Base-by-base conservation (phyloP, 2,888 invertebrate genomes). In the Miltochrista miniata region DNA sequence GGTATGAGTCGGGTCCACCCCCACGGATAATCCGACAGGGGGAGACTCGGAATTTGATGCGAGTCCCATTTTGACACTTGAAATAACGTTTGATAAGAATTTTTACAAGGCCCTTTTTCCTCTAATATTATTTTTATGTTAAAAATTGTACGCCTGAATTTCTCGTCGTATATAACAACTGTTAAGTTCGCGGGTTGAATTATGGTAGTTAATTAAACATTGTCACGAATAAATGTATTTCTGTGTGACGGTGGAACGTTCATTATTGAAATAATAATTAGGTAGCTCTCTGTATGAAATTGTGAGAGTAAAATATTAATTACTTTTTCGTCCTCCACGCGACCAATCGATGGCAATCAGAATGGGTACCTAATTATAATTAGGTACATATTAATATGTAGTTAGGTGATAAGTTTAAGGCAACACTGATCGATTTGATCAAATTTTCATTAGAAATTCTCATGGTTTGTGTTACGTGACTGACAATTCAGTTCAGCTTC, bases 41-140 rank as follows among this genome's bases (percentile, higher is more conserved):
- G 68, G 65, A 43, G 60, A 56, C 54, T 54, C 51, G 52, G 55
- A 65, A 36, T 44, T 48, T 53, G 52, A 53, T 53, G 66, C 63
- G 54, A 63, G 64, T 54, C 53, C 59, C 64, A 59, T 68, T 70
- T 69, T 66, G 68, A 68, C 74, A 73, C 67, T 63, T 70, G 72
- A 64, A 74, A 75, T 73, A 74, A 74, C 66, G 70, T 74, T 74
- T 74, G 72, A 74, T 72, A 72, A 75, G 61, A 70, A 52, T 63
- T 59, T 68, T 68, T 45, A 45, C 45, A 66, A 60, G 63, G 45
- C 54, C 55, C 63, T 59, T 18, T 44, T 58, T 51, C 47, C 47
- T 45, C 31, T 43, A 56, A 61, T 54, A 45, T 51, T 64, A 46
- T 61, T 58, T 54, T 53, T 14, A 5, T 9, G 35, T n/a, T n/a